A percentile compares a stretch with the other conserved stretches of the same genome.
These are phyloP conservation scores for Tragelaphus oryx DNA, from an alignment of 2,797 vertebrate genomes.

Conservation along the genomic window DNA sequence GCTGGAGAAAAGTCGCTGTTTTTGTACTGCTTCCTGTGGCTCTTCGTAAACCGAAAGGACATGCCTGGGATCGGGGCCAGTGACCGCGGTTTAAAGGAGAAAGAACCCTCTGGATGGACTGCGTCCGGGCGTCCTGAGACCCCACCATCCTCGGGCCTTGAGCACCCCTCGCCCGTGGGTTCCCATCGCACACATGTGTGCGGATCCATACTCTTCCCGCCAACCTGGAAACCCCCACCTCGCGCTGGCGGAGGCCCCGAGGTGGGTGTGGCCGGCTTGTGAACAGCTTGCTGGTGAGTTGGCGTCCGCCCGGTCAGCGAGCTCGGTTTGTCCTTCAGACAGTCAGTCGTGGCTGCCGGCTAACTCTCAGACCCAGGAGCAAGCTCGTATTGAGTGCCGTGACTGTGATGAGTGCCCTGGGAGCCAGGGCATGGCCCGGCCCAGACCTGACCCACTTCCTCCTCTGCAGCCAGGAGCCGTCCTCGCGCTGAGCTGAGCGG, in stretches of 20 bases:
- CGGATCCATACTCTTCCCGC: not conserved
- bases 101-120: not conserved
- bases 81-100: not conserved
- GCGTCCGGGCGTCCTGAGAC: not conserved
- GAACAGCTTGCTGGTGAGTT: not conserved
- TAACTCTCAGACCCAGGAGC: not conserved
- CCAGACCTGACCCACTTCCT: not conserved
- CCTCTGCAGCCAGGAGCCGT: not conserved
- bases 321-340: not conserved
- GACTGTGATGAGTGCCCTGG: not conserved
- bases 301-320: not conserved
- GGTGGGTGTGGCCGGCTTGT: not conserved
- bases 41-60: not conserved
- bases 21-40: constrained; percentile 37
- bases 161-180: not conserved
- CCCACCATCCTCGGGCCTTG: not conserved
- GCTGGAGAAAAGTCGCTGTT: constrained; percentile 31
- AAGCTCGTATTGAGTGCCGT: accelerated
- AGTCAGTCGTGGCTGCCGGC: not conserved
- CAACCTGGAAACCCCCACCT: not conserved
- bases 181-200: not conserved
- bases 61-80: not conserved
- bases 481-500: not conserved
- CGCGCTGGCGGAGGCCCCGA: not conserved
- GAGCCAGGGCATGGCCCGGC: accelerated